Evolutionary conservation across 92 coral and sea anemone species (phyloP).

Genomic region (Phenganax marumi): DNA sequence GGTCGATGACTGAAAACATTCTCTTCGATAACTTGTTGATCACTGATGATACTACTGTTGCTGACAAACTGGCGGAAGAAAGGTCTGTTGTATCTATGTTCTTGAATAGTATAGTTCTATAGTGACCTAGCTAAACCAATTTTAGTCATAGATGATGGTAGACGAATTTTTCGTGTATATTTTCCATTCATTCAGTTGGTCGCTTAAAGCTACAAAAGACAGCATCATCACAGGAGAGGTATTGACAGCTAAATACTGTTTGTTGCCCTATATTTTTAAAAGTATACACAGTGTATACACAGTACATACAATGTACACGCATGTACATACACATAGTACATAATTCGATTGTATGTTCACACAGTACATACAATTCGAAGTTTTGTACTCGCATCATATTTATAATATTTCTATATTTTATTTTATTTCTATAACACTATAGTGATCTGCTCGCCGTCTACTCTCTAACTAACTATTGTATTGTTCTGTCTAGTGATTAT

Average conservation of each 20-base stretch:
- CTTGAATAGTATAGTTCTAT: not conserved
- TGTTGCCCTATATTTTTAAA: not conserved
- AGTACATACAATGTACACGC: not conserved
- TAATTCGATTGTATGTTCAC: no score
- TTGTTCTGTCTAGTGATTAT: no score
- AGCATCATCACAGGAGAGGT: constrained; percentile 42
- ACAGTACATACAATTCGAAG: not conserved
- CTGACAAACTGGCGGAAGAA: constrained; percentile 90
- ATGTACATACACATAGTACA: no score
- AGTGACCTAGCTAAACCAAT: not conserved
- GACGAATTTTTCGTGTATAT: not conserved
- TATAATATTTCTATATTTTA: no score
- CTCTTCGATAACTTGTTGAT: constrained; percentile 86
- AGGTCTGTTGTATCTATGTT: constrained; percentile 48
- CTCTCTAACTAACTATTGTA: no score
- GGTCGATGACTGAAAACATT: constrained; percentile 98
- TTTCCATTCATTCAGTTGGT: constrained; percentile 12
- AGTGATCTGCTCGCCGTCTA: no score
- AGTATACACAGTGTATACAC: not conserved
- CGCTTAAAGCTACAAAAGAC: constrained; percentile 18
- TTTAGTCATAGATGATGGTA: not conserved
- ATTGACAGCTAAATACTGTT: not conserved
- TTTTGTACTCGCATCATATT: not conserved
- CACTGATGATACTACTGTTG: constrained; percentile 79
- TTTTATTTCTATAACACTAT: no score